phyloP scores from a whole-genome alignment of 1,140 invertebrate species.

The Leptinotarsa undecemlineata region DNA sequence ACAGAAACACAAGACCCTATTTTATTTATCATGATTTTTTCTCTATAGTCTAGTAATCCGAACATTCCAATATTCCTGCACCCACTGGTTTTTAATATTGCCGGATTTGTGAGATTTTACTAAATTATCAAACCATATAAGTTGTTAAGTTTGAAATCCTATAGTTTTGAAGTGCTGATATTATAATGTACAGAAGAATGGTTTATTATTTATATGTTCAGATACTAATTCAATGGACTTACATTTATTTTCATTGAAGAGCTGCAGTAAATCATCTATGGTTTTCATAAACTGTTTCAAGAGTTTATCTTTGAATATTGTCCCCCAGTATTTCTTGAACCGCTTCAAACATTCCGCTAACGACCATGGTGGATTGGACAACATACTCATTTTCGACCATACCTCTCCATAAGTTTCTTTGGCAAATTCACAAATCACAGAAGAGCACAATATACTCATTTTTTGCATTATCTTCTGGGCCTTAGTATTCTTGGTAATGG shows the following conservation, averaged over 20 bases:
- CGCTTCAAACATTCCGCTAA: conserved; percentile 39
- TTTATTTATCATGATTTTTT: no score
- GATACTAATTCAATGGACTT: neutral
- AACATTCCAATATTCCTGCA: no score
- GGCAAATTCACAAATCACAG: conserved; percentile 40
- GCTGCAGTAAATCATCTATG: conserved; percentile 22
- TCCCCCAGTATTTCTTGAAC: conserved; percentile 43
- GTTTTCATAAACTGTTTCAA: conserved; percentile 42
- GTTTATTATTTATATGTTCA: no score
- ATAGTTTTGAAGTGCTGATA: no score
- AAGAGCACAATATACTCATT: conserved; percentile 36
- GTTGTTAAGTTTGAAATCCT: no score
- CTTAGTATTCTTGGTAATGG: conserved; percentile 25
- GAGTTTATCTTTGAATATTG: conserved; percentile 40
- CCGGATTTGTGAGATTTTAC: no score
- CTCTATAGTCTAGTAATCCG: no score
- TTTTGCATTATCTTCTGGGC: conserved; percentile 31
- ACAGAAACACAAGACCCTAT: no score
- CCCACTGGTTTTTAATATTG: no score
- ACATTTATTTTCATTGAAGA: conserved; percentile 10
- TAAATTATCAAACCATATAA: no score
- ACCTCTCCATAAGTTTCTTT: conserved; percentile 41
- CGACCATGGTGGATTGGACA: conserved; percentile 35
- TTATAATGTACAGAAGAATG: no score
- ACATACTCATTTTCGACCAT: conserved; percentile 39